phyloP scores from a whole-genome alignment of 2,113 vertebrate species.

The Hyla sarda region DNA sequence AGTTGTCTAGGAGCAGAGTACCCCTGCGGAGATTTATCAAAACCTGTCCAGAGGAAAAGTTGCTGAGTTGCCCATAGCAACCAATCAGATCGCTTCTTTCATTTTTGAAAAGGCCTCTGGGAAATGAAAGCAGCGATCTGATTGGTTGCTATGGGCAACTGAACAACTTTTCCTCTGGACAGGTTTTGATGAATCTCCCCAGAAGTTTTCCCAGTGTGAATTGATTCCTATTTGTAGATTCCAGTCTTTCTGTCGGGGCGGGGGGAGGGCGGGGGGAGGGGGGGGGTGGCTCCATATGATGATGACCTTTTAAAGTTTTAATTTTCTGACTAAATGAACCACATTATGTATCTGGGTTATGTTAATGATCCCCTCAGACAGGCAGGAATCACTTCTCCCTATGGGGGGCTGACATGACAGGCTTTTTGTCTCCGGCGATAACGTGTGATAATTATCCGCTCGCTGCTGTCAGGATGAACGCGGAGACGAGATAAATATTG shows the following conservation, averaged over 20 bases:
- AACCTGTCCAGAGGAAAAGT: no score
- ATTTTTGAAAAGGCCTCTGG: no score
- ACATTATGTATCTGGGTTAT: constrained; percentile 49
- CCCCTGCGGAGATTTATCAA: no score
- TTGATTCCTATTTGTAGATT: neutral
- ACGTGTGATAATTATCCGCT: constrained; percentile 26
- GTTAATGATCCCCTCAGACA: neutral
- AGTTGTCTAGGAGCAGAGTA: no score
- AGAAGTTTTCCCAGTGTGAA: neutral
- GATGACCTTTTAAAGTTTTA: constrained; percentile 1
- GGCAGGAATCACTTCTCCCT: neutral
- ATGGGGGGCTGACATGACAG: constrained; percentile 15
- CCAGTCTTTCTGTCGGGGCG: neutral
- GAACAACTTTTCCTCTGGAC: no score
- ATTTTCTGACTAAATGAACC: neutral
- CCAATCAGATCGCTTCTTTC: no score
- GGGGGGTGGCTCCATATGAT: neutral
- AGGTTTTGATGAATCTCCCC: no score
- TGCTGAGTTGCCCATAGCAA: no score
- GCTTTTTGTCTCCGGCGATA: constrained; percentile 19
- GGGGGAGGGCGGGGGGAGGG: no score
- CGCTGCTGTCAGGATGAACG: neutral
- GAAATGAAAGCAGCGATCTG: no score
- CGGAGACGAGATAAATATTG: constrained; percentile 20
- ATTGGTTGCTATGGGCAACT: no score